phyloP scores from a whole-genome alignment of 2,888 invertebrate genomes.

The Ceraclea dissimilis region DNA sequence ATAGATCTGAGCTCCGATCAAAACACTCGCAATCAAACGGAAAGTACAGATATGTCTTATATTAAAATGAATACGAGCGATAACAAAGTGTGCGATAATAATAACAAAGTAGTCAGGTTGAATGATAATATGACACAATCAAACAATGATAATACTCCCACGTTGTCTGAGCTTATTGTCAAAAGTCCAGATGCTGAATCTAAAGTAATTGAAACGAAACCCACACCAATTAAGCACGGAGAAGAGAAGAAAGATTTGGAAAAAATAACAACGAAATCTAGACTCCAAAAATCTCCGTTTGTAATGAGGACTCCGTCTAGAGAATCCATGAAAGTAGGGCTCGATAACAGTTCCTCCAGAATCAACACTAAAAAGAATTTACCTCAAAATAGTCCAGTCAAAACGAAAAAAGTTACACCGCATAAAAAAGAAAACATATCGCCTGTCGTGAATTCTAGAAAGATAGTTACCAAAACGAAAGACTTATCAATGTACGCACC shows the following conservation, averaged over 20 bases:
- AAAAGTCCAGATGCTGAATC: not conserved
- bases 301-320: constrained; percentile 5
- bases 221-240: not conserved
- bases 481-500: constrained; percentile 10
- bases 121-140: not conserved
- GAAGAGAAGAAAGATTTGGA: constrained; percentile 26
- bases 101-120: not conserved
- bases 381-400: constrained; percentile 7
- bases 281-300: constrained; percentile 19
- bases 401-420: constrained; percentile 12
- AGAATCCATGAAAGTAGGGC: constrained; percentile 6
- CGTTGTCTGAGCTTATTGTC: not conserved
- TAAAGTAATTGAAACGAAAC: not conserved
- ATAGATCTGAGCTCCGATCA: constrained; percentile 19
- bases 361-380: constrained; percentile 7
- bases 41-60: not conserved
- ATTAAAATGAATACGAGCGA: not conserved
- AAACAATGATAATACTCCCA: not conserved
- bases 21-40: constrained; percentile 1
- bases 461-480: constrained; percentile 3
- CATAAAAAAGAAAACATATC: constrained; percentile 15
- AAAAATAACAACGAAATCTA: constrained; percentile 28
- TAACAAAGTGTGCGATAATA: not conserved
- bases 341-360: constrained; percentile 7
- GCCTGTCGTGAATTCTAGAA: constrained; percentile 6